Percentiles rank a stretch among this genome's conserved stretches.
These are phyloP conservation scores for Chaunax sp. DNA, from an alignment of 2,797 vertebrate genomes.

Conservation along the genomic window DNA sequence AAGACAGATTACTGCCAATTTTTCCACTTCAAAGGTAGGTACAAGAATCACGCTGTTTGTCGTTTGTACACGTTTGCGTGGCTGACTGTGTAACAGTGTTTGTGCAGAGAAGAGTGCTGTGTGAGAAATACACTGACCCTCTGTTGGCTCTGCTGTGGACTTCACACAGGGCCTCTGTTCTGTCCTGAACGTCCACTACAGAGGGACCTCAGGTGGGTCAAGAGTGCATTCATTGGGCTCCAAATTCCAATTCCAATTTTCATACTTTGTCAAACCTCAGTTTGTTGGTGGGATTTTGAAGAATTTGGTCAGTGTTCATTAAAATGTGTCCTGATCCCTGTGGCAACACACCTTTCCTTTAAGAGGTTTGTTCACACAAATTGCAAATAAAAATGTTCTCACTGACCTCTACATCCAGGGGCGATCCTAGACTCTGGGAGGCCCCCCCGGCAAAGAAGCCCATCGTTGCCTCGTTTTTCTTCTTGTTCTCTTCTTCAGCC, in stretches of 20 bases:
- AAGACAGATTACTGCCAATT: conserved; percentile 28
- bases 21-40: conserved; percentile 58
- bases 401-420: background rate
- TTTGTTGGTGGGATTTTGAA: conserved; percentile 17
- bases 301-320: conserved; percentile 12
- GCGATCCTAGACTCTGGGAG: too few species aligned
- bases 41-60: conserved; percentile 48
- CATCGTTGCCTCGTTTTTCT: too few species aligned
- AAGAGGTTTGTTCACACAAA: background rate
- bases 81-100: conserved; percentile 34
- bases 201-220: conserved; percentile 54
- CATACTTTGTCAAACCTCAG: conserved; percentile 37
- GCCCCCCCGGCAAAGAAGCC: too few species aligned
- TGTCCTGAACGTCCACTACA: conserved; percentile 17
- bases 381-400: background rate
- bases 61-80: conserved; percentile 45
- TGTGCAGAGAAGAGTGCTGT: conserved; percentile 38
- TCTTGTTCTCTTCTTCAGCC: too few species aligned
- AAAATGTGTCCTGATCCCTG: conserved; percentile 12
- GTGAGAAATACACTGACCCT: conserved; percentile 59
- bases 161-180: conserved; percentile 68
- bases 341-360: background rate
- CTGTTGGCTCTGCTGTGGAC: conserved; percentile 47
- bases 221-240: conserved; percentile 6
- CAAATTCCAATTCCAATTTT: conserved; percentile 31